phyloP scores from a whole-genome alignment of 1,140 invertebrate genomes.

The Halictus rubicundus region DNA sequence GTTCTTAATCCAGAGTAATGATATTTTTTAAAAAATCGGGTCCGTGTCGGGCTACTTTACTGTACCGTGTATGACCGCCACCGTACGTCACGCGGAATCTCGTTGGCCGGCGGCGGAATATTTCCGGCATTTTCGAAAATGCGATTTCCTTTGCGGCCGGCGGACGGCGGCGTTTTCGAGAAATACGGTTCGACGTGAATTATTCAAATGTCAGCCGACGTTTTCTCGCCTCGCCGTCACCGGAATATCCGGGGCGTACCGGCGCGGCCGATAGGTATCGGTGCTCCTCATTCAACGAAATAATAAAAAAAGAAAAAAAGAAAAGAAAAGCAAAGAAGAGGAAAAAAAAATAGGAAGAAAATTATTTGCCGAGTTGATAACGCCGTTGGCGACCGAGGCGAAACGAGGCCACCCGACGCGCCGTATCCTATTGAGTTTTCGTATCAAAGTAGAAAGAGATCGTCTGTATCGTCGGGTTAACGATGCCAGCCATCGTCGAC shows the following conservation, averaged over 20 bases:
- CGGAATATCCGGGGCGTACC: constrained; percentile 33
- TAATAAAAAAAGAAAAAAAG: constrained; percentile 1
- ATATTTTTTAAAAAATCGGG: too few species aligned
- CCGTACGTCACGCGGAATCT: constrained; percentile 9
- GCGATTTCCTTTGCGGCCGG: constrained; percentile 50
- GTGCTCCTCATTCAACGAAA: constrained; percentile 6
- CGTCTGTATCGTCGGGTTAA: constrained; percentile 34
- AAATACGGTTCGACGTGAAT: constrained; percentile 43
- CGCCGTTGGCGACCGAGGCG: background rate
- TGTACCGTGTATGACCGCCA: too few species aligned
- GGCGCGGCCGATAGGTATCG: constrained; percentile 56
- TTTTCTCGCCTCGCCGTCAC: background rate
- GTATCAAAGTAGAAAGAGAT: constrained; percentile 37
- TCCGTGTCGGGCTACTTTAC: too few species aligned
- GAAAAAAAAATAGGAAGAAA: background rate
- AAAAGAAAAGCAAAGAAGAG: too few species aligned
- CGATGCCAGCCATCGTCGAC: constrained; percentile 21
- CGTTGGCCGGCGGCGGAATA: constrained; percentile 23
- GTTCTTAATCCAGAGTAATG: too few species aligned
- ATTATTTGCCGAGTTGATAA: constrained; percentile 33
- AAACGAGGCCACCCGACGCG: constrained; percentile 14
- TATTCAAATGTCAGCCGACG: constrained; percentile 52
- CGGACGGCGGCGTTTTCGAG: background rate
- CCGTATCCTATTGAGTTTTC: constrained; percentile 31
- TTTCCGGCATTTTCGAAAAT: constrained; percentile 55